Evolutionary conservation across 2,797 vertebrate genomes (phyloP), one percentile per base, ranked within the genome.

Genomic region (Aeoliscus strigatus): DNA sequence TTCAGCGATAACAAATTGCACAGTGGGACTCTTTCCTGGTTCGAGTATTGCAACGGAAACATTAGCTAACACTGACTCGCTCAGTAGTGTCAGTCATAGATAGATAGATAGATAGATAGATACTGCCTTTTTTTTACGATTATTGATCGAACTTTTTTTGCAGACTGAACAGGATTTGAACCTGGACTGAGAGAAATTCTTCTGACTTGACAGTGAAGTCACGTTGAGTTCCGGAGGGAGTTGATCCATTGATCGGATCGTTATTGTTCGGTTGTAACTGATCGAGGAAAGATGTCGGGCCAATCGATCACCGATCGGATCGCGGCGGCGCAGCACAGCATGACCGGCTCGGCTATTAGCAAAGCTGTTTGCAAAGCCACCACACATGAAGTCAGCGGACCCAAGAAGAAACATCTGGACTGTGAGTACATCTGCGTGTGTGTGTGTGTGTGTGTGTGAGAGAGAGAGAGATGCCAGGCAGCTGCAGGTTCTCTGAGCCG

Each of bases 281-380:
- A 62, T 55, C 33, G 48, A 30, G 26, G 15, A 10, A 4, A 6
- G 25, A 93, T 94, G 92, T 94, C 92, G 66, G 93, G 92, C 35
- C 93, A 95, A 58, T 92, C 91, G 27, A 90, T 94, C 75, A 94
- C 92, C 29, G 93, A 95, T 79, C 89, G 93, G 76, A 93, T 95
- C 86, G 82, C 92, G 9, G 92, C 93, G 36, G 93, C 92, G n/a
- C 93, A 94, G 83, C 92, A 94, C 91, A 94, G 92, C 48, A 90
- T 94, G 87, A 97, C 94, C 61, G 93, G 94, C n/a, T 95, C 88
- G 5, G 91, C 89, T 1, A 86, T 89, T 63, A 88, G 88, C 73
- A 97, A 96, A 60, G 91, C 93, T 2, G 91, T 93, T 56, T 92
- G 92, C 75, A 88, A 92, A 75, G 91, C 92, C 38, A 95, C 92